Conservation (phyloP, 2,113 vertebrate genomes). For the Larimichthys crocea region DNA sequence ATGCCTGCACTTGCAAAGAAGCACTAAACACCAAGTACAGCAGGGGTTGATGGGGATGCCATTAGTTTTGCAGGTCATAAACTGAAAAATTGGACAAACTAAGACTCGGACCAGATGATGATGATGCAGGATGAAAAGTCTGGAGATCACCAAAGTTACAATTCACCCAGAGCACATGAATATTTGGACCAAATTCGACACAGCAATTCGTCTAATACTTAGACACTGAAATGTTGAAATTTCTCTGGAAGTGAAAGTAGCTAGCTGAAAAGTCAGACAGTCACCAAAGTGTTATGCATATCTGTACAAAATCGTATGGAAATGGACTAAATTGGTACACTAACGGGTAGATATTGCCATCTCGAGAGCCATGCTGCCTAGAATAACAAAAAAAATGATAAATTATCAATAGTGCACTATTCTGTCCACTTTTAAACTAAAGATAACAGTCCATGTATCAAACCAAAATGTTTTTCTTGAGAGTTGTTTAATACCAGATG, state of each 20-base stretch:
- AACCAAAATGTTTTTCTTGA: constrained; percentile 22
- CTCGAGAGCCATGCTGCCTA: too few relatives aligned
- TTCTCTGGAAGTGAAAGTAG: background rate
- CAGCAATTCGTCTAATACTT: background rate
- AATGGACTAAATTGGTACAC: background rate
- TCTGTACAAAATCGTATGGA: background rate
- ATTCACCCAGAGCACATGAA: background rate
- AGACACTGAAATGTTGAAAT: background rate
- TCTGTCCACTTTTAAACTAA: background rate
- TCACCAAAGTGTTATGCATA: background rate
- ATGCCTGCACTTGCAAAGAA: background rate
- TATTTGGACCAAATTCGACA: background rate
- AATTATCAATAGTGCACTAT: background rate
- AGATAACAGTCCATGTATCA: background rate
- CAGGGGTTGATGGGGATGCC: too few relatives aligned
- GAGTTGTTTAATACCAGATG: constrained; percentile 31
- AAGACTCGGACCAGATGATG: background rate
- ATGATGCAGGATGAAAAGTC: background rate
- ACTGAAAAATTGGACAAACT: background rate
- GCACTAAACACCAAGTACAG: background rate
- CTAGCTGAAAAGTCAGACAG: background rate
- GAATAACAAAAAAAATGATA: background rate
- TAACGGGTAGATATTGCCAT: background rate
- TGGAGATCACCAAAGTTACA: background rate
- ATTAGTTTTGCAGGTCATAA: background rate